Base-by-base conservation (phyloP, 2,888 invertebrate genomes). In the Agrenia bidenticulata region DNA sequence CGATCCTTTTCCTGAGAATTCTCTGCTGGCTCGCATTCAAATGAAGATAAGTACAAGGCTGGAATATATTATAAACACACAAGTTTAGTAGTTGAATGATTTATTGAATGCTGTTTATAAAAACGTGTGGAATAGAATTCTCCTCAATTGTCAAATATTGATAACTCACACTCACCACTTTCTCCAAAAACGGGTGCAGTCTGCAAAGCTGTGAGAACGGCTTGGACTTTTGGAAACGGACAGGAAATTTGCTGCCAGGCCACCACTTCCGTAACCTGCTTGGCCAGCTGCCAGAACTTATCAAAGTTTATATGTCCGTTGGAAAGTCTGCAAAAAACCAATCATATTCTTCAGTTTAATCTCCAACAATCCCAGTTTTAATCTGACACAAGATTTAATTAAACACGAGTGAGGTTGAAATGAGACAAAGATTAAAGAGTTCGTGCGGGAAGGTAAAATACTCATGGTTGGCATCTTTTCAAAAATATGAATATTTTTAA, bases 211-310 rank as follows among this genome's bases (percentile, higher is more conserved):
- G 60, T 69, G 1, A 76, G 67, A 57, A 76, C 72, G 13, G 72
- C 63, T 63, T 73, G 72, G 32, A 73, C 73, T 64, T 74, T 74
- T 1, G 75, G 74, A 51, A 74, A 75, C 7, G 73, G 71, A 60
- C 74, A 74, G 9, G 66, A 69, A 4, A 82, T 80, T 73, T 81
- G 80, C 76, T 83, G 82, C 83, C 83, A 83, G 13, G 80, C 78
- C 27, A 82, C 78, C 67, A 83, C 80, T 69, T 82, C 81, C 1
- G 80, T 78, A 58, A 83, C 79, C 75, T 82, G 81, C 71, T 82
- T 81, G 9, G 83, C 81, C 53, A 83, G 75, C 74, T 82, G 80
- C 80, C 81, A 80, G 76, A 82, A 82, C 76, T 82, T 83, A 78
- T 81, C 79, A 77, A 81, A 81, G 75, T 83, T 83, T 60, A 83